Percentiles rank a stretch among this genome's conserved stretches.
Evolutionary conservation across 53 echinoderm and acorn worm species (phyloP).

Genomic region (Crossaster papposus): DNA sequence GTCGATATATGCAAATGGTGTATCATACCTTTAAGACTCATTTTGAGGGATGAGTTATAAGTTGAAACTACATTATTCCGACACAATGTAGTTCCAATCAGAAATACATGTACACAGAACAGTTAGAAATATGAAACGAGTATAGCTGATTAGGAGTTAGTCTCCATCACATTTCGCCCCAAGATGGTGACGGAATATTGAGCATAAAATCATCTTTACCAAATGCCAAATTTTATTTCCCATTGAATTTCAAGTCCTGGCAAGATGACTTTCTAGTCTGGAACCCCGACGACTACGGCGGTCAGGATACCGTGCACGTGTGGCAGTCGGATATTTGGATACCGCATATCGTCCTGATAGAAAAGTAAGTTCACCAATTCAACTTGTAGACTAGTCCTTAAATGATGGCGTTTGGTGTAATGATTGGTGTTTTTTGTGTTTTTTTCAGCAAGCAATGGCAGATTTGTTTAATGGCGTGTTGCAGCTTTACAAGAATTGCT

Average conservation of each 20-base stretch:
- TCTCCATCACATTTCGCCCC: no score
- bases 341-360: conserved; percentile 57
- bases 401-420: neutral
- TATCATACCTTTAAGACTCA: no score
- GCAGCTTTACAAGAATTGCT: no score
- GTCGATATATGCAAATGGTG: no score
- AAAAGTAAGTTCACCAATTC: conserved; percentile 56
- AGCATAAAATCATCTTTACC: neutral
- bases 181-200: neutral
- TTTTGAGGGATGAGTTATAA: no score
- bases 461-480: neutral
- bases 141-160: no score
- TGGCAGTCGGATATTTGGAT: conserved; percentile 58
- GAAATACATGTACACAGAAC: neutral
- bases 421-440: neutral
- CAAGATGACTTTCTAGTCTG: conserved; percentile 80
- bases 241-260: conserved; percentile 69
- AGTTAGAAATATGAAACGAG: neutral
- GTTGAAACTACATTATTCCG: no score
- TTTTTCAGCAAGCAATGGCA: neutral
- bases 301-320: conserved; percentile 46
- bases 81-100: neutral
- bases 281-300: conserved; percentile 78
- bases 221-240: neutral
- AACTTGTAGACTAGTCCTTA: neutral